These are phyloP conservation scores for Tanypteryx hageni DNA, from an alignment of 2,888 invertebrate species.

Conservation along the genomic window DNA sequence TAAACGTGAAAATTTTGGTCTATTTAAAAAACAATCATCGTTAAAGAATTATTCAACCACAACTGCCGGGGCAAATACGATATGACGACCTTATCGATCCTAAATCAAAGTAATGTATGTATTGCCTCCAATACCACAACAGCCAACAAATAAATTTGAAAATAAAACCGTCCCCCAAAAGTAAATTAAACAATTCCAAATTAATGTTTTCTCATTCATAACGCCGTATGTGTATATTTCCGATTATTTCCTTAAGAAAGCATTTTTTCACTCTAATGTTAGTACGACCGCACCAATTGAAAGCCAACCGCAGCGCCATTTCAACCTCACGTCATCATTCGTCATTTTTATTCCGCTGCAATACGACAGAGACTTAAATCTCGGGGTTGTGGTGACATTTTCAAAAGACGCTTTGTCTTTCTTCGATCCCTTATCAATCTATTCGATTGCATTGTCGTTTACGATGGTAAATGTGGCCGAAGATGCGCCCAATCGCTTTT, in stretches of 20 bases:
- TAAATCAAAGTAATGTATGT: too few relatives aligned
- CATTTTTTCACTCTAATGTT: background rate
- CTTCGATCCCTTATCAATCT: background rate
- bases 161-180: background rate
- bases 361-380: background rate
- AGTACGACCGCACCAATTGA: background rate
- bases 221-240: background rate
- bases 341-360: background rate
- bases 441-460: background rate
- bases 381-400: background rate
- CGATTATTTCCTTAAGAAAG: background rate
- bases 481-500: background rate
- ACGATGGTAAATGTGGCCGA: background rate
- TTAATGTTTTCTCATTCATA: background rate
- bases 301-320: constrained; percentile 8
- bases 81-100: too few relatives aligned
- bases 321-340: background rate
- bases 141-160: background rate
- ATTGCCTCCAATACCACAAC: too few relatives aligned
- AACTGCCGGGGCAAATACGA: too few relatives aligned
- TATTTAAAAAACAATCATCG: too few relatives aligned
- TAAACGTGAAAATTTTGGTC: too few relatives aligned
- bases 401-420: background rate
- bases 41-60: too few relatives aligned
- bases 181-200: background rate